phyloP scores from a whole-genome alignment of 2,113 vertebrate genomes.

The Cygnus atratus region DNA sequence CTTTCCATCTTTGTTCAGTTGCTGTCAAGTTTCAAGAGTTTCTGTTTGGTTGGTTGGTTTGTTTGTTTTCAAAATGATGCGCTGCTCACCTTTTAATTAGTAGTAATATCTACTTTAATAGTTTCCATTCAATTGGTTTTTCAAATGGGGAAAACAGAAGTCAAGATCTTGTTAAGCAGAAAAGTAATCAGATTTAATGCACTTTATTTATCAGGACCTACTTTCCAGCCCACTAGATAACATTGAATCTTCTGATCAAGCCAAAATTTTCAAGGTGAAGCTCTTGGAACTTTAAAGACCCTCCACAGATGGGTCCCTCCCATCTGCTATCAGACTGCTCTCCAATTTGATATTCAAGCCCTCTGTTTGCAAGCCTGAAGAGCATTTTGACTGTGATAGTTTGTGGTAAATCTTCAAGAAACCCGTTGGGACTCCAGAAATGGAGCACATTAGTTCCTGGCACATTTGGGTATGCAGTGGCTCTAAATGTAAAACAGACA shows the following conservation, averaged over 20 bases:
- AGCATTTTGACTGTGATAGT: background rate
- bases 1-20: background rate
- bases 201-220: background rate
- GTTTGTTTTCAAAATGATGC: background rate
- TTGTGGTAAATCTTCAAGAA: background rate
- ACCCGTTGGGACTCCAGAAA: background rate
- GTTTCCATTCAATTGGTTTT: background rate
- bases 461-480: background rate
- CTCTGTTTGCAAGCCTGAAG: background rate
- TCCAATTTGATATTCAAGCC: background rate
- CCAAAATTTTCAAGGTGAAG: background rate
- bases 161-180: background rate
- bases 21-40: background rate
- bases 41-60: background rate
- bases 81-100: constrained; percentile 8
- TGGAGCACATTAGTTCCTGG: background rate
- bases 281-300: background rate
- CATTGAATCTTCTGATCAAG: background rate
- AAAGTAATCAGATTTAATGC: background rate
- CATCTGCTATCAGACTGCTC: background rate
- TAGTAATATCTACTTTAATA: background rate
- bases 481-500: background rate
- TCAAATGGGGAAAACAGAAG: background rate
- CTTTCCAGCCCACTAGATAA: background rate
- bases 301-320: background rate